Evolutionary conservation across 2,113 vertebrate genomes (phyloP).

Genomic region (Sander vitreus): DNA sequence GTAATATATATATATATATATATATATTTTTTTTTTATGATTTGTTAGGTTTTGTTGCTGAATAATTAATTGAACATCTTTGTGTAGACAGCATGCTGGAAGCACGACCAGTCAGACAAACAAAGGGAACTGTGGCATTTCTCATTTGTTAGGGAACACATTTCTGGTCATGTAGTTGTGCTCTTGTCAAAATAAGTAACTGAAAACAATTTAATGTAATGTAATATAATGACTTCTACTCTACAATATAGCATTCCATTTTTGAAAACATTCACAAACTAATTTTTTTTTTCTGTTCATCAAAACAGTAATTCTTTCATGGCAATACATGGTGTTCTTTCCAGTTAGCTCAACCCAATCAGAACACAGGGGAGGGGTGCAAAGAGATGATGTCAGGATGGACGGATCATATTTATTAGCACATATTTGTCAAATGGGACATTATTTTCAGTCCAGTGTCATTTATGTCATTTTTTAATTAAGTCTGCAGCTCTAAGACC

Average conservation of each 20-base stretch:
- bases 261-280: background rate
- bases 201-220: no score
- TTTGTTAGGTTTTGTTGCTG: background rate
- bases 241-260: background rate
- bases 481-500: background rate
- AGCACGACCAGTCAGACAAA: background rate
- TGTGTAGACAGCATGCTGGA: background rate
- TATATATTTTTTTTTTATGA: background rate
- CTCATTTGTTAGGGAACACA: background rate
- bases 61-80: background rate
- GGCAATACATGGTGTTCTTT: background rate
- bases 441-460: slow-evolving; percentile 6
- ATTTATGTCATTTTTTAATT: background rate
- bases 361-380: background rate
- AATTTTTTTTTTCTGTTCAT: background rate
- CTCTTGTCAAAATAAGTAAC: background rate
- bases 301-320: background rate
- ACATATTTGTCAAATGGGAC: background rate
- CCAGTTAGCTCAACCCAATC: background rate
- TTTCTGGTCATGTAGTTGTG: background rate
- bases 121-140: background rate
- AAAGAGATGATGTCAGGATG: background rate
- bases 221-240: no score
- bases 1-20: no score
- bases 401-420: background rate